Base-by-base conservation (phyloP, 2,797 vertebrate species). In the Hemitrygon akajei region DNA sequence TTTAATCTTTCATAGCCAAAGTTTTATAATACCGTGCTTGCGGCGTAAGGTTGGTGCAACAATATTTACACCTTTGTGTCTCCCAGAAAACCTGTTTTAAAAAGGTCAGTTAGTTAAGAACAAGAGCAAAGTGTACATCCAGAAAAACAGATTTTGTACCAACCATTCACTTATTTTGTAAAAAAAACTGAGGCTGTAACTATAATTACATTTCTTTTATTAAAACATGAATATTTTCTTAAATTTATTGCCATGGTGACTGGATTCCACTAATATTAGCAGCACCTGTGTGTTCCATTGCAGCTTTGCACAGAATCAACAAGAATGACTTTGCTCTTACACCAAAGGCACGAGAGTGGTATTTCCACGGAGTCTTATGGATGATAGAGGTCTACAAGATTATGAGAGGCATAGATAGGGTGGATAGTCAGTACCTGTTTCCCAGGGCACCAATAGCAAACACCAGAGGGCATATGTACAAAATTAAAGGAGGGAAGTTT, bases 1-100 rank as follows among this genome's bases (percentile, higher is more conserved):
- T 71, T 95, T 94, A 94, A 94, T 75, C 37, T 95, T 95, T 89
- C 22, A n/a, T 34, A 12, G 12, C 11, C n/a, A 79, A 79, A 12
- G 9, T 14, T 79, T 79, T 79, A 14, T 79, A 79, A 79, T 27
- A 75, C 30, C 27, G 73, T 75, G 20, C n/a, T 14, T 79, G 76
- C 76, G 79, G n/a, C n/a, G 37, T 79, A 16, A 34, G 14, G 34
- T 34, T 79, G 77, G n/a, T 27, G 30, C 73, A 16, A 16, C n/a
- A 18, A 34, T 79, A 79, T 79, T 37, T 79, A 37, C 11, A 79
- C 77, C 77, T 79, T 30, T 27, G 75, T 76, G 10, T 76, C 75
- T 76, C n/a, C 76, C 30, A 7, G n/a, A 79, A 79, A 79, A 1
- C n/a, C 11, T 79, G 2, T 79, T 34, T 79, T 47, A 47, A 37